These are phyloP conservation scores for Pachyuromys duprasi DNA, from an alignment of 2,797 vertebrate species.

Conservation along the genomic window DNA sequence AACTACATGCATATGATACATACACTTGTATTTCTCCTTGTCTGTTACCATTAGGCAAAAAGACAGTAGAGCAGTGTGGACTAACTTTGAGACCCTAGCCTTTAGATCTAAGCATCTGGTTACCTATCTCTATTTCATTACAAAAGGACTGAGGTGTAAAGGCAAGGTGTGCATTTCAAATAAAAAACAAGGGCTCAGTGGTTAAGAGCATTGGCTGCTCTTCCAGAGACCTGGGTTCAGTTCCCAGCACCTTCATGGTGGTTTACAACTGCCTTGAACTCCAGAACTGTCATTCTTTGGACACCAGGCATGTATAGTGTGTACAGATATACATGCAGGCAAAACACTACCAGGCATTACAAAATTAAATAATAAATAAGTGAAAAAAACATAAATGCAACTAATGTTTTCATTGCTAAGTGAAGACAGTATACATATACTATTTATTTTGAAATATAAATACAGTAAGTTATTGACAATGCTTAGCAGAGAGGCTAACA, in stretches of 20 bases:
- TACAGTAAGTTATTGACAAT: background rate
- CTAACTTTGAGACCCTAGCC: background rate
- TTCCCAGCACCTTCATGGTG: background rate
- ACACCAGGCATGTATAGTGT: background rate
- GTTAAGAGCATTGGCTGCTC: background rate
- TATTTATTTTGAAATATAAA: background rate
- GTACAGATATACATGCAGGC: background rate
- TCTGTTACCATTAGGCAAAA: background rate
- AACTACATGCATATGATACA: background rate
- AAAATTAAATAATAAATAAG: background rate
- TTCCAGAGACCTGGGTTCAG: background rate
- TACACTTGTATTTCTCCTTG: background rate
- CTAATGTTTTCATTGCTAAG: background rate
- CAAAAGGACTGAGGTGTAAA: background rate
- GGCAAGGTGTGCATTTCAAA: background rate
- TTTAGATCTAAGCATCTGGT: background rate
- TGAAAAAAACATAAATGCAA: background rate
- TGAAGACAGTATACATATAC: background rate
- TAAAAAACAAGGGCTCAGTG: background rate
- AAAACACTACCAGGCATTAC: background rate
- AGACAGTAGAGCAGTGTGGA: background rate
- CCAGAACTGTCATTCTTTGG: background rate
- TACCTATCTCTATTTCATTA: background rate
- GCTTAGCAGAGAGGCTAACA: slow-evolving; percentile 1
- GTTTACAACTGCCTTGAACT: background rate